These are phyloP conservation scores for Falco columbarius DNA, from an alignment of 2,797 vertebrate genomes.

Conservation along the genomic window DNA sequence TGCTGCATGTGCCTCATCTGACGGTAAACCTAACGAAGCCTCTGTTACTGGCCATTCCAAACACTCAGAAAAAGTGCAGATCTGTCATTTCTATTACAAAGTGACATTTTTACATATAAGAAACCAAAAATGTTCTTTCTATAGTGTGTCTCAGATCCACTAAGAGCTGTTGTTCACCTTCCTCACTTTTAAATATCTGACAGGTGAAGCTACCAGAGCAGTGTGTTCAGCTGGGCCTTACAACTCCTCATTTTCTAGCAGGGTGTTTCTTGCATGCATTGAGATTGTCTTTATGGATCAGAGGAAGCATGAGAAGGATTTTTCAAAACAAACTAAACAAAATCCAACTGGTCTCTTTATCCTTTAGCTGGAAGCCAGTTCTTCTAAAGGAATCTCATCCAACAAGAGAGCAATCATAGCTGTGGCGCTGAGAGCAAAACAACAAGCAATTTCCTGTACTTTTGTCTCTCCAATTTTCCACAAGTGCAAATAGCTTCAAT, in stretches of 20 bases:
- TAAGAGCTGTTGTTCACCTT: background rate
- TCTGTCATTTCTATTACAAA: background rate
- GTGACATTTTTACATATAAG: background rate
- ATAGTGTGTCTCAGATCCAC: background rate
- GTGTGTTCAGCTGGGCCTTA: background rate
- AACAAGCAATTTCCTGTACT: slow-evolving; percentile 54
- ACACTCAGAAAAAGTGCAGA: background rate
- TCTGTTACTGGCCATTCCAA: background rate
- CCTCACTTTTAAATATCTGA: background rate
- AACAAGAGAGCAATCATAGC: slow-evolving; percentile 31
- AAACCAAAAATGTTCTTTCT: background rate
- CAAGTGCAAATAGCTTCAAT: slow-evolving; percentile 57
- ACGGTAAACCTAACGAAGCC: background rate
- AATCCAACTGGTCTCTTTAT: background rate
- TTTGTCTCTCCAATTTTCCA: slow-evolving; percentile 46
- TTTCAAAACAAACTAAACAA: slow-evolving; percentile 32
- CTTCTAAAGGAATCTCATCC: slow-evolving; percentile 52
- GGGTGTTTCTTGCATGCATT: background rate
- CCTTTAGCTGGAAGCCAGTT: slow-evolving; percentile 46
- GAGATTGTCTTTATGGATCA: background rate
- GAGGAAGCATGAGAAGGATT: background rate
- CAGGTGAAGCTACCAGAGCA: background rate
- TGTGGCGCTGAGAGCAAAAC: slow-evolving; percentile 26
- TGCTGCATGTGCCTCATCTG: background rate
- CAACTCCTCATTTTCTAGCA: background rate